Evolutionary conservation across 2,888 invertebrate genomes (phyloP).

Genomic region (Temnothorax ravouxi): DNA sequence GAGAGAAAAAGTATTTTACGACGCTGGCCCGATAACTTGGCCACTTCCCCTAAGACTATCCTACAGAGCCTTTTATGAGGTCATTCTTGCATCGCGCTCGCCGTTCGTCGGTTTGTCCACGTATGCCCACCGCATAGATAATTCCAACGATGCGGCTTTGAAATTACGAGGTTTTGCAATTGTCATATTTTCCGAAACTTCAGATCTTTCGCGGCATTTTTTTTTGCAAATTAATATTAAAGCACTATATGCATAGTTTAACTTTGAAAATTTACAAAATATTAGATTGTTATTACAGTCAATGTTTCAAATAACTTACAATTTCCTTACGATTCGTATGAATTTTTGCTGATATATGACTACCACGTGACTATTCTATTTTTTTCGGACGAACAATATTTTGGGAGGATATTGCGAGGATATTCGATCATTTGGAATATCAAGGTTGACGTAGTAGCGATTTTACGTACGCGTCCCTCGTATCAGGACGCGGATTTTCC

Average conservation of each 20-base stretch:
- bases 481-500: background rate
- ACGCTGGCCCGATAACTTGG: slow-evolving; percentile 57
- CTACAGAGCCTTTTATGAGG: slow-evolving; percentile 55
- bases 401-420: background rate
- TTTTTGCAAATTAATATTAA: background rate
- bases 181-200: background rate
- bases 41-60: slow-evolving; percentile 58
- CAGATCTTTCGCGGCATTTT: background rate
- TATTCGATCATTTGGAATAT: background rate
- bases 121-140: background rate
- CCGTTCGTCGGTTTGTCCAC: slow-evolving; percentile 3
- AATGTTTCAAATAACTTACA: background rate
- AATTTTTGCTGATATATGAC: background rate
- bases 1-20: slow-evolving; percentile 65
- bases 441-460: background rate
- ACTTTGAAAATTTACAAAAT: background rate
- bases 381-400: background rate
- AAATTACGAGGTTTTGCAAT: background rate
- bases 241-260: too few species aligned
- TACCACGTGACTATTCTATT: background rate
- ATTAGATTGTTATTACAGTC: background rate
- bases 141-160: background rate
- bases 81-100: slow-evolving; percentile 17
- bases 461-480: background rate
- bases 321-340: background rate